phyloP scores from a whole-genome alignment of 2,797 vertebrate species.

The Phoeniculus purpureus region DNA sequence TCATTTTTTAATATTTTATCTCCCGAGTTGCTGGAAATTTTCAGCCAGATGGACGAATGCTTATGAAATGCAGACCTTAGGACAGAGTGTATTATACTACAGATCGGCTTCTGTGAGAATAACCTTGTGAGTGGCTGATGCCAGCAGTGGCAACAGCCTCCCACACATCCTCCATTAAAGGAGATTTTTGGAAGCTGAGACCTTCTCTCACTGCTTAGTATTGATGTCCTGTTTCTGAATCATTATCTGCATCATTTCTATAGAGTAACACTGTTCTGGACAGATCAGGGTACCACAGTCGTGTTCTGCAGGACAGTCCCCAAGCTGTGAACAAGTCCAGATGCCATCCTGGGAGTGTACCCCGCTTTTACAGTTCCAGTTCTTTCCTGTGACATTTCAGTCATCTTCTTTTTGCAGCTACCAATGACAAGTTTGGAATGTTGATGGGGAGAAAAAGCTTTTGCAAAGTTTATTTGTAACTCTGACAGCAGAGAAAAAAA shows the following conservation, averaged over 20 bases:
- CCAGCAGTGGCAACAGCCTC: constrained; percentile 35
- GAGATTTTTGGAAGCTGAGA: neutral
- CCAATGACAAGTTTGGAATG: constrained; percentile 9
- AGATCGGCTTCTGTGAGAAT: constrained; percentile 46
- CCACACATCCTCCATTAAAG: neutral
- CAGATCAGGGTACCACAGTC: neutral
- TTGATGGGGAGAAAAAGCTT: constrained; percentile 28
- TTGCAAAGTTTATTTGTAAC: constrained; percentile 53
- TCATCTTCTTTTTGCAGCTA: constrained; percentile 1
- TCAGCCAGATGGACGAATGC: constrained; percentile 56
- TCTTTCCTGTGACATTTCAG: neutral
- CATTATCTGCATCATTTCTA: neutral
- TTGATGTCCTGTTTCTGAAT: neutral
- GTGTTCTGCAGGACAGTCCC: neutral
- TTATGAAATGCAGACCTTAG: constrained; percentile 38
- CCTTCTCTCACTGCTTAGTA: neutral
- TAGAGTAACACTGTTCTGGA: neutral
- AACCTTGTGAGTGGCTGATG: constrained; percentile 38
- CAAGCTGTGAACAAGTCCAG: neutral
- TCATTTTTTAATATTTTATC: constrained; percentile 37
- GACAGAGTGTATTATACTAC: constrained; percentile 42
- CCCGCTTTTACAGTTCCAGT: neutral
- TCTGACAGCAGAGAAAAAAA: constrained; percentile 36
- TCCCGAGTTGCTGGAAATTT: constrained; percentile 10
- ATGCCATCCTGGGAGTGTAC: neutral